Evolutionary conservation across 2,113 vertebrate genomes (phyloP).

Genomic region (Cariama cristata): DNA sequence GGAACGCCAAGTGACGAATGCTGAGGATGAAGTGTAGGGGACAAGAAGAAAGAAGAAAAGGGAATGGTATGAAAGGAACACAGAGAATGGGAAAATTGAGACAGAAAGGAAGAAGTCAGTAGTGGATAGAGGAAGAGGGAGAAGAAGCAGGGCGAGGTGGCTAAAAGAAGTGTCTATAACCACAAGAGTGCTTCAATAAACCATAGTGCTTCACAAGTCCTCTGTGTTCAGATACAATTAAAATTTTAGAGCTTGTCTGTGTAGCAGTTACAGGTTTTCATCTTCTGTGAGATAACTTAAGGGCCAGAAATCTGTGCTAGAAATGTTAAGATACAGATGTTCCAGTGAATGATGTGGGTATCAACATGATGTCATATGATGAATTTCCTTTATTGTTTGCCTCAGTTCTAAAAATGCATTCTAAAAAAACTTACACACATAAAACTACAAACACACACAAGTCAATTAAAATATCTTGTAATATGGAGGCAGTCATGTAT

Average conservation of each 20-base stretch:
- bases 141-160: background rate
- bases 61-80: background rate
- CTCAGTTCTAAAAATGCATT: background rate
- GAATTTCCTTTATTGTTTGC: background rate
- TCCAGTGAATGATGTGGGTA: background rate
- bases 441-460: background rate
- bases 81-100: background rate
- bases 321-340: background rate
- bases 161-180: background rate
- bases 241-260: background rate
- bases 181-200: background rate
- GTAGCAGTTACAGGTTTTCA: background rate
- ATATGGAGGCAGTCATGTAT: background rate
- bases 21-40: background rate
- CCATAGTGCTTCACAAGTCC: background rate
- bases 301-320: background rate
- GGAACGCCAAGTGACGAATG: background rate
- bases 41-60: background rate
- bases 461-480: background rate
- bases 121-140: background rate
- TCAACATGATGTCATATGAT: background rate
- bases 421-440: background rate
- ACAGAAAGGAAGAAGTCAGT: background rate
- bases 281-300: background rate
- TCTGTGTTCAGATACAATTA: background rate